Conservation (phyloP, 1,140 invertebrate genomes). For the Zaprionus vittiger region DNA sequence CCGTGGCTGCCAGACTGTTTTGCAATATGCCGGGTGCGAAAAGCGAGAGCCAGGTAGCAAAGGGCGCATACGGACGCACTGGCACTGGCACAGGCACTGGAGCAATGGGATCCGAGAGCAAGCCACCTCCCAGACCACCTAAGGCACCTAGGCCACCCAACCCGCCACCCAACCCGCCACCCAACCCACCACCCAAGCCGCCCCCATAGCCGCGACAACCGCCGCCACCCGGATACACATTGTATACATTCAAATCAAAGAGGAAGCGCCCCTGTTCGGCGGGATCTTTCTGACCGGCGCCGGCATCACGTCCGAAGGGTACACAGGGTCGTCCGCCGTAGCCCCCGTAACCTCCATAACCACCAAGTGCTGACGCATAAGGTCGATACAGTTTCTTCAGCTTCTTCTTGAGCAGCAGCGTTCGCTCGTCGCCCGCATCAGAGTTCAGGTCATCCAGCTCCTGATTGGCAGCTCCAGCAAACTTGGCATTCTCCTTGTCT, state of each 20-base stretch:
- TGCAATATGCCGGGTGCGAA: slow-evolving; percentile 77
- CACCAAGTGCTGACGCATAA: slow-evolving; percentile 34
- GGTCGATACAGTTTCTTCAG: slow-evolving; percentile 53
- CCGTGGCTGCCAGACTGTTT: slow-evolving; percentile 59
- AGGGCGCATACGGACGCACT: slow-evolving; percentile 66
- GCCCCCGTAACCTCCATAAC: slow-evolving; percentile 22
- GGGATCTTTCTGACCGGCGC: slow-evolving; percentile 48
- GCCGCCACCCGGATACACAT: slow-evolving; percentile 55
- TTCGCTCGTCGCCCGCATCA: slow-evolving; percentile 49
- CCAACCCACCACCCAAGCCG: slow-evolving; percentile 49
- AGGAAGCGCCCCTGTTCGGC: slow-evolving; percentile 76
- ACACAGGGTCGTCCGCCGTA: slow-evolving; percentile 58
- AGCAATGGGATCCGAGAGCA: slow-evolving; percentile 65
- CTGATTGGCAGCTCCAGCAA: slow-evolving; percentile 72
- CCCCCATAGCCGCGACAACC: slow-evolving; percentile 60
- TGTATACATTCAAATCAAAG: slow-evolving; percentile 79
- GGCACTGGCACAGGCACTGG: slow-evolving; percentile 51
- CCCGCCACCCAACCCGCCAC: slow-evolving; percentile 54
- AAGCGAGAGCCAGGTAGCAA: slow-evolving; percentile 71
- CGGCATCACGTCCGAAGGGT: slow-evolving; percentile 71
- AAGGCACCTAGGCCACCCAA: slow-evolving; percentile 29
- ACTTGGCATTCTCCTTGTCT: slow-evolving; percentile 77
- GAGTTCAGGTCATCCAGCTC: slow-evolving; percentile 63
- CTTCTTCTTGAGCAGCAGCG: slow-evolving; percentile 68
- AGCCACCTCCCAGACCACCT: slow-evolving; percentile 55